Evolutionary conservation across 2,113 vertebrate genomes (phyloP).

Genomic region (Lophius piscatorius): DNA sequence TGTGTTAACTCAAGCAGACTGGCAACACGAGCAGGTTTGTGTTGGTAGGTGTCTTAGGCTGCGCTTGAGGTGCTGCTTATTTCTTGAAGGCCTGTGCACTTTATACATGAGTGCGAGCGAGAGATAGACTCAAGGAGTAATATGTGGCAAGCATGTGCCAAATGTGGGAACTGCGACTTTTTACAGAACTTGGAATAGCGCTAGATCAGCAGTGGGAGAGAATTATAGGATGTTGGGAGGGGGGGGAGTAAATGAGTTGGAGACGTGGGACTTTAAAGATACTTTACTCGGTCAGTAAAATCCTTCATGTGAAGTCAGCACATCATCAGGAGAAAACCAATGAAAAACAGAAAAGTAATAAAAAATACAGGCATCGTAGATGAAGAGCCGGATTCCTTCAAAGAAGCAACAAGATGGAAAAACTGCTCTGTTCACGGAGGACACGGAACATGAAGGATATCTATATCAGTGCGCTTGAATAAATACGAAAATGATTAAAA

Average conservation of each 20-base stretch:
- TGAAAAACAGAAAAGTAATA: constrained; percentile 22
- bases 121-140: constrained; percentile 61
- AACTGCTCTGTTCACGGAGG: constrained; percentile 27
- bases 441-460: constrained; percentile 11
- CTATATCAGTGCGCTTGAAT: constrained; percentile 30
- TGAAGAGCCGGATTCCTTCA: constrained; percentile 38
- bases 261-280: constrained; percentile 54
- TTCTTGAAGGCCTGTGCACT: constrained; percentile 51
- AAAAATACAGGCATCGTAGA: constrained; percentile 17
- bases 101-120: constrained; percentile 58
- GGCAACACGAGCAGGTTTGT: constrained; percentile 49
- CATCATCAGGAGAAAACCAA: constrained; percentile 28
- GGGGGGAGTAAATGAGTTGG: constrained; percentile 46
- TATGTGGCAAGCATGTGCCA: constrained; percentile 54
- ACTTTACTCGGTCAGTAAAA: constrained; percentile 65
- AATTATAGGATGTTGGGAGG: constrained; percentile 60
- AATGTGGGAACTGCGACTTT: constrained; percentile 53
- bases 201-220: constrained; percentile 56
- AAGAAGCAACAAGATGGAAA: constrained; percentile 35
- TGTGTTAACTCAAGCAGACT: constrained; percentile 62
- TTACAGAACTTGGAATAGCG: constrained; percentile 60
- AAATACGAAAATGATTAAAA: constrained; percentile 13
- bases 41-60: constrained; percentile 51
- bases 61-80: constrained; percentile 49
- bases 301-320: constrained; percentile 55